phyloP scores from a whole-genome alignment of 1,140 invertebrate genomes.

The Drosophila saltans region DNA sequence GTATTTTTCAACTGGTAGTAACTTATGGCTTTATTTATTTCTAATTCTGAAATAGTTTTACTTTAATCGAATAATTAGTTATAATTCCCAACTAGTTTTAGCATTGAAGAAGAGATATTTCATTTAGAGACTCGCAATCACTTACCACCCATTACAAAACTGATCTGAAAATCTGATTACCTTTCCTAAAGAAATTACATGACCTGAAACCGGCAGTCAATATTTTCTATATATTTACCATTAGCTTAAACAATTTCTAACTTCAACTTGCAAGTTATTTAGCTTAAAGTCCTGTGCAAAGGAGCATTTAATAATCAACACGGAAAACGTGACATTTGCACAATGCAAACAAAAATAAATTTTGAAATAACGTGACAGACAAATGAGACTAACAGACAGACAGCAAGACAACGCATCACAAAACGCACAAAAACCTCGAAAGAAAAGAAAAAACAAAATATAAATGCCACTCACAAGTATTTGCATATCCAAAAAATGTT shows the following conservation, averaged over 20 bases:
- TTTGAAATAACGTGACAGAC: conserved; percentile 63
- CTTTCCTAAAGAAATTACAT: no score
- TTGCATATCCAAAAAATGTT: conserved; percentile 63
- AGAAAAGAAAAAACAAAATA: conserved; percentile 47
- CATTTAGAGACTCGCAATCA: no score
- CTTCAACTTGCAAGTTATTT: neutral
- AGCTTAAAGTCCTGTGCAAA: neutral
- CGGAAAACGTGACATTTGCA: conserved; percentile 68
- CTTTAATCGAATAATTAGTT: no score
- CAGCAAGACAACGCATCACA: conserved; percentile 33
- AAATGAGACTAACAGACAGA: conserved; percentile 4
- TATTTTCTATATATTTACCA: no score
- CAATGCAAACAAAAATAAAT: conserved; percentile 67
- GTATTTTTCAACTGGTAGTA: no score
- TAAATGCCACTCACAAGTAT: conserved; percentile 50
- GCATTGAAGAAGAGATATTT: no score
- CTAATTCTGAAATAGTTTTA: no score
- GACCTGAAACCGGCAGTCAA: no score
- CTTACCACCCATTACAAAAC: no score
- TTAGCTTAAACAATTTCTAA: neutral
- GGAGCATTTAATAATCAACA: conserved; percentile 56
- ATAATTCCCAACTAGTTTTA: neutral
- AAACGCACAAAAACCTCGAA: conserved; percentile 34
- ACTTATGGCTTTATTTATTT: no score
- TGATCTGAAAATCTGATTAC: no score